Percentiles rank a stretch among this genome's conserved stretches.
Evolutionary conservation across 2,888 invertebrate genomes (phyloP).

Genomic region (Hypolimnas misippus): DNA sequence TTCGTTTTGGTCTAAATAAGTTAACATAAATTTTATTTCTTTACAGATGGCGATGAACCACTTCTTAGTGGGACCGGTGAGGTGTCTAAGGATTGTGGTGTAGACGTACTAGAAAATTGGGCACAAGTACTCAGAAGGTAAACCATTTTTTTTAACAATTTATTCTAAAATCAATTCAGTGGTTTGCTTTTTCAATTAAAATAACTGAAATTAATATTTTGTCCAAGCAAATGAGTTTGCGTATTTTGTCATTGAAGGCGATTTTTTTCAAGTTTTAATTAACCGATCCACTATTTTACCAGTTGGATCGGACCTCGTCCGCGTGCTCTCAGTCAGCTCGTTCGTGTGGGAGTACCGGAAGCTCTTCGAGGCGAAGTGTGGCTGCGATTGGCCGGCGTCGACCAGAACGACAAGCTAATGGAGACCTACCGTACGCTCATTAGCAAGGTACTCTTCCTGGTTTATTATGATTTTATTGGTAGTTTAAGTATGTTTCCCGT

Average conservation of each 20-base stretch:
- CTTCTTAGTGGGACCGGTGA: slow-evolving; percentile 98
- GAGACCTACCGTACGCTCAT: slow-evolving; percentile 96
- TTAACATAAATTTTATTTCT: not conserved
- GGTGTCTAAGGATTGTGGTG: slow-evolving; percentile 98
- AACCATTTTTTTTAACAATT: not conserved
- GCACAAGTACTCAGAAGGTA: slow-evolving; percentile 92
- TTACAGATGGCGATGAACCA: slow-evolving; percentile 94
- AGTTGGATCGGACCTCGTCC: slow-evolving; percentile 90
- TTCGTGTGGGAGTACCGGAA: slow-evolving; percentile 96
- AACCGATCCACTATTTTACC: no score
- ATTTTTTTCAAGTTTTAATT: no score
- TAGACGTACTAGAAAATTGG: slow-evolving; percentile 96
- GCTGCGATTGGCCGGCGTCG: slow-evolving; percentile 96
- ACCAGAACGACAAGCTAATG: slow-evolving; percentile 92
- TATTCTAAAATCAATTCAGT: no score
- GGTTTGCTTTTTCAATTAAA: no score
- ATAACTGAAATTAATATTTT: no score
- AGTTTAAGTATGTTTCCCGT: no score
- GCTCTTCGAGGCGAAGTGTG: slow-evolving; percentile 98
- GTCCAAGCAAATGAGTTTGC: no score
- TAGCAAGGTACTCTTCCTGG: slow-evolving; percentile 88
- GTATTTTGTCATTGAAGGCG: no score
- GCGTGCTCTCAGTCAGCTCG: slow-evolving; percentile 90
- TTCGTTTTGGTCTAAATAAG: not conserved
- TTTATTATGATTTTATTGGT: not conserved